These are phyloP conservation scores for Panulirus ornatus DNA, from an alignment of 1,140 invertebrate species.

Conservation along the genomic window DNA sequence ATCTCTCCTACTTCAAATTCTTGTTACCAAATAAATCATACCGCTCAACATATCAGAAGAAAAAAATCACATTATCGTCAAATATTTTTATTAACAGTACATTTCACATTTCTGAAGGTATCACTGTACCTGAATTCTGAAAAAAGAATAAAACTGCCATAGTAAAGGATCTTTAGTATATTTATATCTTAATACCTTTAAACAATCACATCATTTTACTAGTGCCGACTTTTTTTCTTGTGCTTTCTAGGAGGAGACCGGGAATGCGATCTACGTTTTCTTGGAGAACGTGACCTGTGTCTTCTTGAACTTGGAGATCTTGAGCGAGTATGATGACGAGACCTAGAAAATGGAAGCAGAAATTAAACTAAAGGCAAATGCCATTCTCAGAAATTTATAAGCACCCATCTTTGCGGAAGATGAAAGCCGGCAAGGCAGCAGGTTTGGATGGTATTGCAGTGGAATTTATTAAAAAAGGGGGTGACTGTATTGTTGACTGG, in stretches of 20 bases:
- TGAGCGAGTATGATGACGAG: conserved; percentile 69
- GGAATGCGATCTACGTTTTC: conserved; percentile 75
- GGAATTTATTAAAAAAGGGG: no score
- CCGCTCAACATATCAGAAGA: background rate
- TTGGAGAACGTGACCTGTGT: conserved; percentile 76
- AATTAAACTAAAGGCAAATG: conserved; percentile 23
- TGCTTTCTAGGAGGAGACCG: conserved; percentile 75
- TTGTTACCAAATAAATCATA: no score
- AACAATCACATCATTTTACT: conserved; percentile 23
- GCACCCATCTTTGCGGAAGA: no score
- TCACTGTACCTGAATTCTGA: background rate
- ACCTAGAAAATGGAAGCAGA: conserved; percentile 41
- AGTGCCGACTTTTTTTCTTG: conserved; percentile 74
- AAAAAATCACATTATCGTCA: background rate
- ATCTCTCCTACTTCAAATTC: no score
- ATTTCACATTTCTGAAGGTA: background rate
- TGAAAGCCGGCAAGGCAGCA: no score
- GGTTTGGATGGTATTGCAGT: no score
- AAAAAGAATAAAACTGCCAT: background rate
- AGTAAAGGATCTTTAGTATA: background rate
- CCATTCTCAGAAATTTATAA: no score
- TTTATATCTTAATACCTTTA: background rate
- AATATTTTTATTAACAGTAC: conserved; percentile 23
- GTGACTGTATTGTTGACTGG: no score
- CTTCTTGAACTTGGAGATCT: conserved; percentile 73